A percentile compares a stretch with the other conserved stretches of the same genome.
These are phyloP conservation scores for Thecocarcelia acutangulata DNA, from an alignment of 2,888 invertebrate genomes.

Conservation along the genomic window DNA sequence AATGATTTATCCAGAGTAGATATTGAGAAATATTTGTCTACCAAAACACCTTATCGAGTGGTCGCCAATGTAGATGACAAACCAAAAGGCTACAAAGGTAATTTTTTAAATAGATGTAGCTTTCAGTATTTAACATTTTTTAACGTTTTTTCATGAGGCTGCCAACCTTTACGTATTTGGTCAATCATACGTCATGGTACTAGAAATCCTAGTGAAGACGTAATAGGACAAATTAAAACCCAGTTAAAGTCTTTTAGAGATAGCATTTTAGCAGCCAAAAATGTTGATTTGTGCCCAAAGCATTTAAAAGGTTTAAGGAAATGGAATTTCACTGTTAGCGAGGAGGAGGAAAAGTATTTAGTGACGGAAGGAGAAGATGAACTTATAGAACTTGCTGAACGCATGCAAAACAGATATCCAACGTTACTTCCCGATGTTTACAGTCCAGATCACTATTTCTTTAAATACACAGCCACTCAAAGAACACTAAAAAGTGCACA, in stretches of 20 bases:
- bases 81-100: constrained; percentile 84
- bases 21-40: constrained; percentile 84
- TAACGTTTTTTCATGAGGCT: constrained; percentile 81
- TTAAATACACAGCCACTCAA: constrained; percentile 89
- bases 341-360: constrained; percentile 84
- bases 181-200: constrained; percentile 89
- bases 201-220: constrained; percentile 85
- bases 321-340: constrained; percentile 84
- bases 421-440: constrained; percentile 84
- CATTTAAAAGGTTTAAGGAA: constrained; percentile 81
- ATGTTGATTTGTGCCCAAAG: constrained; percentile 82
- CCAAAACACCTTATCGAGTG: constrained; percentile 89
- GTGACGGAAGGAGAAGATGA: constrained; percentile 90
- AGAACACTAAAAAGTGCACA: constrained; percentile 89
- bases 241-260: constrained; percentile 81
- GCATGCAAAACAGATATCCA: constrained; percentile 88
- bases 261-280: constrained; percentile 79
- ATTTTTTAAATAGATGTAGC: constrained; percentile 26
- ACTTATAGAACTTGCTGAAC: constrained; percentile 86
- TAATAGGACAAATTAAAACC: constrained; percentile 83
- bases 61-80: constrained; percentile 85
- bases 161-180: constrained; percentile 87
- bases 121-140: constrained; percentile 15
- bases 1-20: constrained; percentile 73
- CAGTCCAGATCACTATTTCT: constrained; percentile 83